Base-by-base conservation (phyloP, 2,888 invertebrate genomes). In the Pandemis cinnamomeana region DNA sequence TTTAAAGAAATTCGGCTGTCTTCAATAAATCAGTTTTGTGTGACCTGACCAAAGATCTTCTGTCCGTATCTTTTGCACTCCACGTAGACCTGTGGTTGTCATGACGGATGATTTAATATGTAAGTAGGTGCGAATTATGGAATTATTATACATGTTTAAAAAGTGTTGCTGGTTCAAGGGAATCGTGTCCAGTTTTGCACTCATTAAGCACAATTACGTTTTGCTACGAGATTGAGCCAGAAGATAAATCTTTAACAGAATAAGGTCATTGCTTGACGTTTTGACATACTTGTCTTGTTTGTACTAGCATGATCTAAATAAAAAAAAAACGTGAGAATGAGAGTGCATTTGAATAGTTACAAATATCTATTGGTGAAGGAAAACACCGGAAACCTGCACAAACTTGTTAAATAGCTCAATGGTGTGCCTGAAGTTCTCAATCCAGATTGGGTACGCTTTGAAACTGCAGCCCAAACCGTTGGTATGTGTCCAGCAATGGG, bases 111-210 rank as follows among this genome's bases (percentile, higher is more conserved):
- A 81, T 82, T 83, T 81, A 82, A 80, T 81, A 84, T 84, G 80
- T 80, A 87, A 87, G 87, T 82, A 87, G 82, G 85, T 81, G 86
- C 79, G 76, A 87, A 86, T 85, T 84, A 83, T 78, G 77, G 71
- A 77, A 79, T 71, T 68, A 82, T 68, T 68, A 69, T 64, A 64
- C 68, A 42, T 60, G 64, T 62, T 64, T 69, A 70, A 72, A 51
- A 70, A 66, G 42, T 36, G 62, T 63, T 62, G 80, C 80, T 71
- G 79, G 79, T 83, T 80, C 81, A 84, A 84, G 81, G 81, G 80
- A 80, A 83, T 80, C 81, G 80, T 27, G 69, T 67, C 73, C 41
- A 76, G 76, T 73, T 75, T 77, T 77, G 60, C 71, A 41, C 46
- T 53, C 69, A 75, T 72, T 78, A 73, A 73, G 68, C 64, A 72